Base-by-base conservation (phyloP, 2,888 invertebrate genomes). In the Chrysina gloriosa region DNA sequence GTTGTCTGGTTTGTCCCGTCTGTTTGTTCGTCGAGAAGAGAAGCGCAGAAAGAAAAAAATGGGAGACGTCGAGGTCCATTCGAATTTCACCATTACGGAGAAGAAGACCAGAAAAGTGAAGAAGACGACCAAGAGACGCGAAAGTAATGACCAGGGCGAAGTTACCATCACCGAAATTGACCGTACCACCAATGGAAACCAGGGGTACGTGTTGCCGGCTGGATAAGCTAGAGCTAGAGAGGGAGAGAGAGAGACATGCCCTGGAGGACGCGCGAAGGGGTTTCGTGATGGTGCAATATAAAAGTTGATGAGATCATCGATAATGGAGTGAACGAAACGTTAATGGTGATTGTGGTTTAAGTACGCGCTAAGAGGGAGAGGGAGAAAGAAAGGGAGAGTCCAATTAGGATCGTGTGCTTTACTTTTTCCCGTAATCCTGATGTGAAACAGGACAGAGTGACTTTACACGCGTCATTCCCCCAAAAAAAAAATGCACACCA, bases 51-150 rank as follows among this genome's bases (percentile, higher is more conserved):
- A 19, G 11, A 64, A 50, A 31, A 71, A 82, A 85, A 95, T 95
- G 95, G 95, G 94, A 84, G 95, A 95, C 89, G 94, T 95, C 80
- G 95, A 95, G 85, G 89, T 92, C 75, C 92, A 93, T 87, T 92
- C 93, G 87, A 91, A 92, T 84, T 91, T 89, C 84, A 91, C 93
- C 82, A 90, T 92, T 82, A 93, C 93, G 80, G 92, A 90, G 83
- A 90, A 90, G 84, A 91, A 94, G 85, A 90, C 93, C 83, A 94
- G 94, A 84, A 95, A 95, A 88, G 92, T 94, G 86, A 95, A 95
- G 89, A 95, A 95, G 87, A 89, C 91, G 82, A 90, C 91, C 81
- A 90, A 92, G 79, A 90, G 93, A 84, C 90, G 93, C 82, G 91
- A 92, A 85, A 90, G 89, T 81, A 88, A 88, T 73, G 89, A 89